Percentiles rank a stretch among this genome's conserved stretches.
phyloP scores from a whole-genome alignment of 2,113 vertebrate species.

The Rhabdomys dilectus region DNA sequence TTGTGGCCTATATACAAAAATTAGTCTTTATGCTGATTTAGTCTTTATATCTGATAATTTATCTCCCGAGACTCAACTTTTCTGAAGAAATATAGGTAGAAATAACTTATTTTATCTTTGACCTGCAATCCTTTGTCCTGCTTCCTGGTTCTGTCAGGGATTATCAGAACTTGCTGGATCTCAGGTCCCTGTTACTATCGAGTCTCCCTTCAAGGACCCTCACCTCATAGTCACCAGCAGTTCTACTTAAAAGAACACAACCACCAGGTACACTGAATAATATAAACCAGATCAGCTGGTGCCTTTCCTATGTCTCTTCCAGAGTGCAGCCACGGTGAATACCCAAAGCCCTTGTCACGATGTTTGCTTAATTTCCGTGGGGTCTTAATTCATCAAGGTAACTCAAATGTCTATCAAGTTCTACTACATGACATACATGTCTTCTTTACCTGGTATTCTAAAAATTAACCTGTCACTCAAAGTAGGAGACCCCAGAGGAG shows the following conservation, averaged over 20 bases:
- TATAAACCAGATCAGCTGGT: conserved; percentile 32
- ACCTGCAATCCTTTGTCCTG: conserved; percentile 24
- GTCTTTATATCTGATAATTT: conserved; percentile 54
- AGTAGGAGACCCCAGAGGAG: background rate
- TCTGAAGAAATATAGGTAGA: conserved; percentile 45
- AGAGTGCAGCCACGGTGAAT: background rate
- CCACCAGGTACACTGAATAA: background rate
- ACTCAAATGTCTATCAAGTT: background rate
- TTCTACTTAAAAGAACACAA: conserved; percentile 51
- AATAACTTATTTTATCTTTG: conserved; percentile 54
- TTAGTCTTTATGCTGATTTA: conserved; percentile 44
- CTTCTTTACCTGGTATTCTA: conserved; percentile 31
- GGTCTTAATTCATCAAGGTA: background rate
- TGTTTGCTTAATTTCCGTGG: background rate
- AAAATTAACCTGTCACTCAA: conserved; percentile 36
- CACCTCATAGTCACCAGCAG: background rate
- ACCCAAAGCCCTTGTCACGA: conserved; percentile 20
- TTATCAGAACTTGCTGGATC: background rate
- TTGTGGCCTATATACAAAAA: conserved; percentile 55
- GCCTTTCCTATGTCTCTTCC: background rate
- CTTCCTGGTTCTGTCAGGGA: background rate
- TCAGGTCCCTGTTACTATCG: background rate
- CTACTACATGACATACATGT: background rate
- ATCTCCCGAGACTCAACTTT: conserved; percentile 45
- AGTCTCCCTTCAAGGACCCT: conserved; percentile 28